Conservation (phyloP, 2,113 vertebrate genomes). For the Catharus minimus region DNA sequence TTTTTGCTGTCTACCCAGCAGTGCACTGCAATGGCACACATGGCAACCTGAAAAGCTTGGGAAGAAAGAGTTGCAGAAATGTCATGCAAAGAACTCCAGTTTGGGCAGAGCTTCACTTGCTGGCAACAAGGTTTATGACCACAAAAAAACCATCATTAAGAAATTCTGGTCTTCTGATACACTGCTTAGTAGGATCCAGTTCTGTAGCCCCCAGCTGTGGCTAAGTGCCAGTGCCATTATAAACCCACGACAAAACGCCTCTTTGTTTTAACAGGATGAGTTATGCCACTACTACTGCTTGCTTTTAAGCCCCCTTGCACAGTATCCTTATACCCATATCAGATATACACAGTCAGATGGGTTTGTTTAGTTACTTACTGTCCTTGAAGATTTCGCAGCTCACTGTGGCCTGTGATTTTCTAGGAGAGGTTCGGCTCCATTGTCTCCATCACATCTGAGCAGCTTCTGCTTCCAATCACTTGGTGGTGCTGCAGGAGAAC, state of each 20-base stretch:
- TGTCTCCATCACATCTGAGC: neutral
- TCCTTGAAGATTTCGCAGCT: neutral
- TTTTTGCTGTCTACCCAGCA: neutral
- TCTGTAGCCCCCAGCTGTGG: neutral
- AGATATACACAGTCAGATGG: neutral
- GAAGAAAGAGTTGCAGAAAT: neutral
- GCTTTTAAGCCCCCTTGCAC: neutral
- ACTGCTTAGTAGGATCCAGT: neutral
- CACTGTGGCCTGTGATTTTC: neutral
- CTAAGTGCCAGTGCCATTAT: neutral
- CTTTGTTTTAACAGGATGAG: neutral
- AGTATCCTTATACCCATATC: neutral
- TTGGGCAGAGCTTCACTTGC: neutral
- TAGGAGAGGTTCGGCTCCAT: neutral
- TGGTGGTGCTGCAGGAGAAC: neutral
- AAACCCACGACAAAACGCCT: neutral
- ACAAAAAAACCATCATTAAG: neutral
- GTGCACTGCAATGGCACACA: neutral
- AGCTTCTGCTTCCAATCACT: neutral
- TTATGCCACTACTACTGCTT: neutral
- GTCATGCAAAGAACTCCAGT: neutral
- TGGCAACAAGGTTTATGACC: neutral
- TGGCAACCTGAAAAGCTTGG: neutral
- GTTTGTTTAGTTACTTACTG: neutral
- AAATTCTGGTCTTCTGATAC: neutral